Evolutionary conservation across 1,140 invertebrate genomes (phyloP).

Genomic region (Drosophila rhopaloa): DNA sequence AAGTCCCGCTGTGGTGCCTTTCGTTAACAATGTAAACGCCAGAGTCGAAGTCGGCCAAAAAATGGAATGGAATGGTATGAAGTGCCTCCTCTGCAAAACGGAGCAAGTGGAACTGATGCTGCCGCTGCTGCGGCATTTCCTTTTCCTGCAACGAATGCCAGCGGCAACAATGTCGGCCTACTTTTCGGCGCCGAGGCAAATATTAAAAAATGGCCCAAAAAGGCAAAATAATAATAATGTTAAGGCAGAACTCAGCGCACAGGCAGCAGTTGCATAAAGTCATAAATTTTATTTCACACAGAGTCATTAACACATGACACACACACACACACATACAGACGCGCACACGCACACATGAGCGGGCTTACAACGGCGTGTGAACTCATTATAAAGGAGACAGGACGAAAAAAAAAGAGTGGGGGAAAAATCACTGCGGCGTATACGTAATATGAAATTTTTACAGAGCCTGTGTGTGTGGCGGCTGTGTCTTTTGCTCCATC

Average conservation of each 20-base stretch:
- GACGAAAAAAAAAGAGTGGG: constrained; percentile 1
- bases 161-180: constrained; percentile 82
- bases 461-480: constrained; percentile 17
- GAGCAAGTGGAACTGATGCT: constrained; percentile 29
- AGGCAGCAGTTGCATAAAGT: constrained; percentile 78
- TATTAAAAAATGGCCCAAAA: constrained; percentile 73
- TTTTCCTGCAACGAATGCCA: constrained; percentile 77
- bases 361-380: constrained; percentile 71
- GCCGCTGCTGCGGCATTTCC: constrained; percentile 70
- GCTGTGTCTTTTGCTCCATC: constrained; percentile 43
- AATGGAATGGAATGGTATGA: constrained; percentile 16
- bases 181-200: constrained; percentile 70
- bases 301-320: constrained; percentile 83
- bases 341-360: neutral
- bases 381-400: constrained; percentile 74
- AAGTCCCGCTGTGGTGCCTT: constrained; percentile 70
- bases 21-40: constrained; percentile 81
- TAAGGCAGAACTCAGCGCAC: constrained; percentile 48
- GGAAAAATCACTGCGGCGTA: constrained; percentile 74
- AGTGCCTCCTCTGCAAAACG: neutral
- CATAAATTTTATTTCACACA: constrained; percentile 83
- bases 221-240: constrained; percentile 59
- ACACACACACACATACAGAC: constrained; percentile 38
- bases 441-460: constrained; percentile 75
- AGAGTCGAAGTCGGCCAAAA: constrained; percentile 68